These are phyloP conservation scores for Coremacera marginata DNA, from an alignment of 2,888 invertebrate genomes.

Conservation along the genomic window DNA sequence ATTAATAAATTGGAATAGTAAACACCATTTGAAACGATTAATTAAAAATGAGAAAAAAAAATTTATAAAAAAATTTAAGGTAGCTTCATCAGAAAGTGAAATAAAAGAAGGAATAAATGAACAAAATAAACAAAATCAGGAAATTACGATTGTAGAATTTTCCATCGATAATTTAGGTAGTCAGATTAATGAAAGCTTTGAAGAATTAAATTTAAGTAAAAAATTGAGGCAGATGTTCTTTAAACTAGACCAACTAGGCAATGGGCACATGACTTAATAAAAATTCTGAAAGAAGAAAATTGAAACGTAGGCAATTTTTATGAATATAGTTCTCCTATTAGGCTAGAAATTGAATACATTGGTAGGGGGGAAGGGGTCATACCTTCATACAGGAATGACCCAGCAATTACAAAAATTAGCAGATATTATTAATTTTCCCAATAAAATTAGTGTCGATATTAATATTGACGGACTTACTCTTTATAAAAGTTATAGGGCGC, in stretches of 20 bases:
- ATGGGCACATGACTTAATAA: neutral
- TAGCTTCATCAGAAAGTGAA: neutral
- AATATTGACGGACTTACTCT: no score
- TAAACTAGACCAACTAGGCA: neutral
- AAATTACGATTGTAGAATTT: neutral
- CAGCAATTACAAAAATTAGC: no score
- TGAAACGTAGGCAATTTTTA: neutral
- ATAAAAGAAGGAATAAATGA: neutral
- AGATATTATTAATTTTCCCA: no score
- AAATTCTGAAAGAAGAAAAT: neutral
- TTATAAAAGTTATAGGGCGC: no score
- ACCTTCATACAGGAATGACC: no score
- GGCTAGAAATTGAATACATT: no score
- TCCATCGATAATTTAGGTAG: neutral
- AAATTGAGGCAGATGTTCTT: neutral
- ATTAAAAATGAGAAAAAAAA: no score
- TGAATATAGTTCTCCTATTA: neutral
- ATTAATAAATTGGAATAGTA: no score
- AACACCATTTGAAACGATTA: no score
- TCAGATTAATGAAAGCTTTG: neutral
- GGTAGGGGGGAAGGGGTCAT: no score
- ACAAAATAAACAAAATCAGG: neutral
- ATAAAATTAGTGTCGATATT: no score
- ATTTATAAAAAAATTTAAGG: no score
- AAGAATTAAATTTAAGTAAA: neutral